phyloP scores from a whole-genome alignment of 2,113 vertebrate genomes.

The Isurus oxyrinchus region DNA sequence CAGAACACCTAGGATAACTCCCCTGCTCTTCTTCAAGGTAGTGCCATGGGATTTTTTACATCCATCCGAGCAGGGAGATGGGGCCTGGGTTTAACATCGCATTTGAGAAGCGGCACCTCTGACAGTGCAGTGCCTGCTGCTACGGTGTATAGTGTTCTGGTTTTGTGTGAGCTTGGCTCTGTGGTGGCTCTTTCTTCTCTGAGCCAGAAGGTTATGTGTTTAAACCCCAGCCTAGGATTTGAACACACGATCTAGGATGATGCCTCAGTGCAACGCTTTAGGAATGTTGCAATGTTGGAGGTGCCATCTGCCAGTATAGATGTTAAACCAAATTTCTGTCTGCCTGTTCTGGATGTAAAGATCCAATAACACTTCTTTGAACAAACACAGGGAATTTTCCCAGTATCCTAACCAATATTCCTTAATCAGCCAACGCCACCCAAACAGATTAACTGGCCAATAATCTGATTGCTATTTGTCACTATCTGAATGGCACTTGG shows the following conservation, averaged over 20 bases:
- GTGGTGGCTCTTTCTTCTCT: background rate
- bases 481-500: background rate
- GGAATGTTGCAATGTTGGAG: background rate
- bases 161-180: background rate
- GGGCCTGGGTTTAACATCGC: background rate
- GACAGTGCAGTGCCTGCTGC: background rate
- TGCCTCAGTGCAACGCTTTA: background rate
- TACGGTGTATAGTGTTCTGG: background rate
- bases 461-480: background rate
- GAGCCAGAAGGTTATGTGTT: background rate
- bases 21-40: background rate
- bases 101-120: background rate
- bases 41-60: background rate
- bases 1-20: background rate
- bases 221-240: background rate
- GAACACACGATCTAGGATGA: background rate
- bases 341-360: background rate
- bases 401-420: background rate
- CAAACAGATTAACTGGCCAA: background rate
- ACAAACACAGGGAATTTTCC: background rate
- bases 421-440: background rate
- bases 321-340: background rate
- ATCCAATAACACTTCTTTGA: background rate
- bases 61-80: background rate
- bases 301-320: background rate